phyloP scores from a whole-genome alignment of 2,888 invertebrate species.

The Dryobota labecula region DNA sequence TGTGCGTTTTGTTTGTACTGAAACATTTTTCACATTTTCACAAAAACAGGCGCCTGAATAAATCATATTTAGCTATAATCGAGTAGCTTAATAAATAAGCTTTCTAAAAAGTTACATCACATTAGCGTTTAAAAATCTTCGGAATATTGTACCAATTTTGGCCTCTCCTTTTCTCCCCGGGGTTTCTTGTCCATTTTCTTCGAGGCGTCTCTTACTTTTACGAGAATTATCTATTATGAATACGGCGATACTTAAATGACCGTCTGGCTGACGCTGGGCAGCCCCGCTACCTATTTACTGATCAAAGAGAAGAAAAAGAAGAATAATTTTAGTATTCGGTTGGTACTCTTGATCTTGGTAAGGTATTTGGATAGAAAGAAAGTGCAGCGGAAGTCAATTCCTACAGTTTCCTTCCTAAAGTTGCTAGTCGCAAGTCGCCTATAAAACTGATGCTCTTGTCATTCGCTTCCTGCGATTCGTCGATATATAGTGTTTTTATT shows the following conservation, averaged over 20 bases:
- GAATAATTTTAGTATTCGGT: background rate
- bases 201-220: background rate
- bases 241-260: background rate
- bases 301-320: background rate
- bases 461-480: too few relatives aligned
- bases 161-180: conserved; percentile 4
- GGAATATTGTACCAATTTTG: too few relatives aligned
- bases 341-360: background rate
- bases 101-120: too few relatives aligned
- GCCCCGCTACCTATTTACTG: background rate
- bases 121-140: too few relatives aligned
- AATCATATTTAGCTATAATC: too few relatives aligned
- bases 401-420: background rate
- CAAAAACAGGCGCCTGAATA: too few relatives aligned
- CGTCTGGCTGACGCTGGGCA: background rate
- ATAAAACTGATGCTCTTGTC: too few relatives aligned
- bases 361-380: background rate
- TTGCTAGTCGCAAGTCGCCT: too few relatives aligned
- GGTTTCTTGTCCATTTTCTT: background rate
- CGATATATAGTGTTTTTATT: too few relatives aligned
- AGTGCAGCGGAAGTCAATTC: background rate
- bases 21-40: too few relatives aligned
- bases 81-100: too few relatives aligned
- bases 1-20: too few relatives aligned
- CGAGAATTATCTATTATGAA: background rate